Evolutionary conservation across 2,888 invertebrate genomes (phyloP).

Genomic region (Caenorhabditis wallacei): DNA sequence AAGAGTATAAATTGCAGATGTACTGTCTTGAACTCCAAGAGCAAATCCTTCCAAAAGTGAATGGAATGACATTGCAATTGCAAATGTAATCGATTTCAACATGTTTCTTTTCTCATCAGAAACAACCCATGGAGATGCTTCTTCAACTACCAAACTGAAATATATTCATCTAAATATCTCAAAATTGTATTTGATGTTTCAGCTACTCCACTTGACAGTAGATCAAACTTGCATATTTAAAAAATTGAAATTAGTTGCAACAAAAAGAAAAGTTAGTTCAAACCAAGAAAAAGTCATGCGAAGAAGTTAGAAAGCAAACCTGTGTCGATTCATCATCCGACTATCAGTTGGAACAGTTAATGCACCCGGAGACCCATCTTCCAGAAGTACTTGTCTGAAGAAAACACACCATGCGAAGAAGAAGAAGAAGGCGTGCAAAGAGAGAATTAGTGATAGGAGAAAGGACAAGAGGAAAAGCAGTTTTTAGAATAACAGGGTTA

Average conservation of each 20-base stretch:
- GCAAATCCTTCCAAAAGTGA: slow-evolving; percentile 82
- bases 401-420: slow-evolving; percentile 55
- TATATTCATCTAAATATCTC: background rate
- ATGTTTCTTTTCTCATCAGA: slow-evolving; percentile 68
- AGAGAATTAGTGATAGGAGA: slow-evolving; percentile 21
- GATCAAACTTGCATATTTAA: too few relatives aligned
- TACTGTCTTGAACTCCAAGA: slow-evolving; percentile 80
- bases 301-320: slow-evolving; percentile 29
- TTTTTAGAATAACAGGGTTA: too few relatives aligned
- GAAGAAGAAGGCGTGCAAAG: slow-evolving; percentile 43
- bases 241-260: background rate
- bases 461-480: slow-evolving; percentile 6
- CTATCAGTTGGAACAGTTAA: slow-evolving; percentile 6
- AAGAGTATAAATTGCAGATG: slow-evolving; percentile 78
- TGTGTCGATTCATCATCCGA: slow-evolving; percentile 20
- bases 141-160: slow-evolving; percentile 59
- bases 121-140: slow-evolving; percentile 59
- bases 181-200: too few relatives aligned
- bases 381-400: slow-evolving; percentile 54
- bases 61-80: slow-evolving; percentile 82
- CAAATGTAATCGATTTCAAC: slow-evolving; percentile 81
- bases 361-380: slow-evolving; percentile 11
- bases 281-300: slow-evolving; percentile 45
- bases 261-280: background rate
- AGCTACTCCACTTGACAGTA: too few relatives aligned